Percentiles rank a stretch among this genome's conserved stretches.
These are phyloP conservation scores for Bucorvus abyssinicus DNA, from an alignment of 2,797 vertebrate species.

Conservation along the genomic window DNA sequence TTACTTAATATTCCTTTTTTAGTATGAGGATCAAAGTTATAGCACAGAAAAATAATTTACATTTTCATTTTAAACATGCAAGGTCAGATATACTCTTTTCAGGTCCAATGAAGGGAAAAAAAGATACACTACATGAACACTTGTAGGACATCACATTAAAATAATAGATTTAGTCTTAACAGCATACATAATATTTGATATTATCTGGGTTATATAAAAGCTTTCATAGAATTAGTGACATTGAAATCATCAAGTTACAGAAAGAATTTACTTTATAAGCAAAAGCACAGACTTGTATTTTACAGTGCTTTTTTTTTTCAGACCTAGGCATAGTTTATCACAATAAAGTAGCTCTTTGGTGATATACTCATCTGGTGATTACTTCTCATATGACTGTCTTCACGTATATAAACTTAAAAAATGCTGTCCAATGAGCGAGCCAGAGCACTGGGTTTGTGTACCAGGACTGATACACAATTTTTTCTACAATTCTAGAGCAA, in stretches of 20 bases:
- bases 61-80: background rate
- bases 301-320: background rate
- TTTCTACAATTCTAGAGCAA: background rate
- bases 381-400: background rate
- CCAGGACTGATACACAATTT: background rate
- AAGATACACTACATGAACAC: background rate
- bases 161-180: background rate
- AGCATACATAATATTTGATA: background rate
- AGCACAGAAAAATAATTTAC: background rate
- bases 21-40: background rate
- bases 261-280: background rate
- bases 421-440: background rate
- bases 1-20: background rate
- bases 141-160: background rate
- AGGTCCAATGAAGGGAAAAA: background rate
- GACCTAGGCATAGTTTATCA: background rate
- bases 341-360: background rate
- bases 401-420: constrained; percentile 12
- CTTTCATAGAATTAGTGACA: background rate
- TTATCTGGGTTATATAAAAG: background rate
- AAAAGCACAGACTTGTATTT: background rate
- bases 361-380: constrained; percentile 21
- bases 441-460: background rate
- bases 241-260: background rate
- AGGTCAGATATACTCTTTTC: background rate